These are phyloP conservation scores for Cecropterus lyciades DNA, from an alignment of 1,140 invertebrate species.

Conservation along the genomic window DNA sequence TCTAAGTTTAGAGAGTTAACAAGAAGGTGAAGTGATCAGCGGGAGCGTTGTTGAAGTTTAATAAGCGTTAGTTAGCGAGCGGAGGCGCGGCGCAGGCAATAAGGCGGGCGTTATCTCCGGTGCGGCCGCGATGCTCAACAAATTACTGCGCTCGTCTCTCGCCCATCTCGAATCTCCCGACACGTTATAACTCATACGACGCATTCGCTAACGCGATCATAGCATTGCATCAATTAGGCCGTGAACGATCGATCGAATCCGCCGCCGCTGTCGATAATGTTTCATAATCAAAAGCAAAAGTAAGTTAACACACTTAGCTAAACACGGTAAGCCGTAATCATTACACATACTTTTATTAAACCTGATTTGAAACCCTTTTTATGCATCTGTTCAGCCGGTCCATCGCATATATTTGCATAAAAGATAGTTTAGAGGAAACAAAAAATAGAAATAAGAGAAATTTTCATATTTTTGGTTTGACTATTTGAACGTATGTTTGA, in stretches of 20 bases:
- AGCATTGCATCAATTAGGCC: conserved; percentile 53
- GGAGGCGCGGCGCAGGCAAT: conserved; percentile 68
- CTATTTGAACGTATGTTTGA: no score
- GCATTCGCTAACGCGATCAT: conserved; percentile 47
- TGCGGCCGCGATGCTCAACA: conserved; percentile 55
- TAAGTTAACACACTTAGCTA: no score
- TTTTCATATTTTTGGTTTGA: no score
- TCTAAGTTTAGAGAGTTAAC: conserved; percentile 82
- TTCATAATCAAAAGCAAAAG: conserved; percentile 34
- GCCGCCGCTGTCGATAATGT: conserved; percentile 36
- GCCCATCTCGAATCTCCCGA: conserved; percentile 48
- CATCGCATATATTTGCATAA: no score
- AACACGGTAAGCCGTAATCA: no score
- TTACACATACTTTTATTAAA: not conserved
- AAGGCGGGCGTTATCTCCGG: conserved; percentile 78
- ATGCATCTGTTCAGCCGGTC: no score
- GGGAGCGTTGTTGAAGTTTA: conserved; percentile 80
- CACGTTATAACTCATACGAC: conserved; percentile 50
- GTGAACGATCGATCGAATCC: conserved; percentile 52
- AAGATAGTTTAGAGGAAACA: no score
- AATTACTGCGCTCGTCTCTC: conserved; percentile 60
- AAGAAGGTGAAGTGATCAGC: conserved; percentile 82
- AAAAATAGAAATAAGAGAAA: no score
- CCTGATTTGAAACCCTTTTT: no score
- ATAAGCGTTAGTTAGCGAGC: conserved; percentile 80